Base-by-base conservation (phyloP, 2,888 invertebrate genomes). In the Cheilosia vulpina region DNA sequence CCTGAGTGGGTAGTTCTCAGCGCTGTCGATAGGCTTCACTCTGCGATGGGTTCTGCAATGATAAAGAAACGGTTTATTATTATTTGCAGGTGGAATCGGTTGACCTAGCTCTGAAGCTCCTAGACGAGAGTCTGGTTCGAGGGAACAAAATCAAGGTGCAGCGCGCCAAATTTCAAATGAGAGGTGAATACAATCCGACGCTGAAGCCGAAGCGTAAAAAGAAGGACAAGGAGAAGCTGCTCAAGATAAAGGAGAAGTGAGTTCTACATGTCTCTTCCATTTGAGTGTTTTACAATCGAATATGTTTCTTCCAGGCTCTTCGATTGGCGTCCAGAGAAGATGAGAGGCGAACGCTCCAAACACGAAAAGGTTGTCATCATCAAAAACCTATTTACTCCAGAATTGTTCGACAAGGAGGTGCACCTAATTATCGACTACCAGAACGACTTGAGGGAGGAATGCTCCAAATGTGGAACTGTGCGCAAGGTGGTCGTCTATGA, bases 281-380 rank as follows among this genome's bases (percentile, higher is more conserved):
- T 4, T 31, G 6, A 7, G 3, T 19, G 31, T 41, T 41, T 58
- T 17, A 38, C 62, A 43, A 27, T 50, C n/a, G 24, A 34, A 52
- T 50, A 68, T 27, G 4, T 65, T 17, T 52, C 5, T 71, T 71
- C 62, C 88, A 96, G 96, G 90, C 93, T 99, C 62, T 97, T 99
- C 91, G 98, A 98, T 91, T 99, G 99, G 99, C 94, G 97, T 81
- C 98, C 99, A 0, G 99, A 99, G 89, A 97, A 97, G 91, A 94
- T 97, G 90, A 93, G 96, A 41, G 97, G 97, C 1, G 97, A 97
- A 89, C 94, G 98, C 65, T 94, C 95, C 0, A 98, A 97, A 90
- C 95, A 97, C 91, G 99, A 99, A 91, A 95, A 95, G 90, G 94
- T 97, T 63, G 98, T 99, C 0, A 96, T 99, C 62, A 94, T 99